Evolutionary conservation across 2,797 vertebrate genomes (phyloP).

Genomic region (Mico argentatus): DNA sequence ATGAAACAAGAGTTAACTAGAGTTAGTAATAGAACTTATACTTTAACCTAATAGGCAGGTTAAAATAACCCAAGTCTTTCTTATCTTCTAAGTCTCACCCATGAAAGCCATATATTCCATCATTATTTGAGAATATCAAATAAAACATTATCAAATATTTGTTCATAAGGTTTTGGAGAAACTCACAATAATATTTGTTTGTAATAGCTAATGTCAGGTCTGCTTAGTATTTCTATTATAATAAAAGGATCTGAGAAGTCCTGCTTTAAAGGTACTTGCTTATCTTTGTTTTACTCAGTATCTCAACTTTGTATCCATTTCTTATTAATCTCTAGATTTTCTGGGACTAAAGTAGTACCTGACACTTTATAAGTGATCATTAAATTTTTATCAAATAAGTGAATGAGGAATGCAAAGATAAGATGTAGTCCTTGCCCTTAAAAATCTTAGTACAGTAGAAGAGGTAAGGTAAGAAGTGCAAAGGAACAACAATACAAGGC

Average conservation of each 20-base stretch:
- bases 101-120: not conserved
- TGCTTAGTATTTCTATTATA: not conserved
- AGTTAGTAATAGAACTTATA: not conserved
- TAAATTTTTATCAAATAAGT: not conserved
- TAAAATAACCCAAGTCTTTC: not conserved
- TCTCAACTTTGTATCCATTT: not conserved
- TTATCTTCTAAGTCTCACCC: not conserved
- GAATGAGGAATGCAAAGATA: not conserved
- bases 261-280: not conserved
- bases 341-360: not conserved
- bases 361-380: not conserved
- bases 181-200: not conserved
- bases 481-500: not conserved
- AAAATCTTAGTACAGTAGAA: not conserved
- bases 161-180: not conserved
- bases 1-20: not conserved
- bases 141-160: constrained; percentile 29
- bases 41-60: not conserved
- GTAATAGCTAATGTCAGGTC: not conserved
- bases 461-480: not conserved
- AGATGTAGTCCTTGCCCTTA: not conserved
- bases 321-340: not conserved
- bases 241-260: not conserved
- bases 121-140: not conserved
- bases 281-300: not conserved